phyloP scores from a whole-genome alignment of 1,140 invertebrate genomes.

The Homalodisca vitripennis region DNA sequence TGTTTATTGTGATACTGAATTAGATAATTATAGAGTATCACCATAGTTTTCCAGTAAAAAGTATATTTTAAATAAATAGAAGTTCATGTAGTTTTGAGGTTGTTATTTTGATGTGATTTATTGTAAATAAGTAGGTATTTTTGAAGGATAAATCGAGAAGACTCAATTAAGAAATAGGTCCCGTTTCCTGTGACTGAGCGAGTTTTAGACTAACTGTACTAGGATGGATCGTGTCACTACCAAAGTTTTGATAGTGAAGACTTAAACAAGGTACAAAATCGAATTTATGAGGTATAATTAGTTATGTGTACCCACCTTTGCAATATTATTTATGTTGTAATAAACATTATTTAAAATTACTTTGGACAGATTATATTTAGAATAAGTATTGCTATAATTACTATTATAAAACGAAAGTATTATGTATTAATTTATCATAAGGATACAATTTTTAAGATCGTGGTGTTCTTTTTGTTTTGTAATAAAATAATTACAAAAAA shows the following conservation, averaged over 20 bases:
- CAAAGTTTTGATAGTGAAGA: slow-evolving; percentile 14
- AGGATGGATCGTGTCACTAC: background rate
- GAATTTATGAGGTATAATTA: slow-evolving; percentile 20
- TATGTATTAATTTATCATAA: slow-evolving; percentile 30
- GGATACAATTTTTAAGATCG: slow-evolving; percentile 29
- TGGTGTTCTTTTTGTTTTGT: slow-evolving; percentile 32
- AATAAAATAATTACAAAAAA: slow-evolving; percentile 29
- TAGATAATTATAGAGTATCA: slow-evolving; percentile 7
- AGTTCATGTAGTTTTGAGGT: slow-evolving; percentile 19
- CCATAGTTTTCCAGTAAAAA: slow-evolving; percentile 16
- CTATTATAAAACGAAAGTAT: slow-evolving; percentile 25
- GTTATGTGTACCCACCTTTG: background rate
- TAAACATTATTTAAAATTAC: slow-evolving; percentile 18
- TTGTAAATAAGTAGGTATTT: slow-evolving; percentile 22
- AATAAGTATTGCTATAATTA: slow-evolving; percentile 25
- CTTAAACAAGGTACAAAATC: slow-evolving; percentile 23
- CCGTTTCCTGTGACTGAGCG: background rate
- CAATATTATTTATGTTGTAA: slow-evolving; percentile 21
- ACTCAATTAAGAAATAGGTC: background rate
- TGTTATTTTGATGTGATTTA: slow-evolving; percentile 26
- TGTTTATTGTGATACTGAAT: slow-evolving; percentile 14
- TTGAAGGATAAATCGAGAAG: background rate
- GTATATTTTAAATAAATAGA: slow-evolving; percentile 24
- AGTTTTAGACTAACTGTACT: background rate
- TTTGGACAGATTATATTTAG: slow-evolving; percentile 31